These are phyloP conservation scores for Alexandromys fortis DNA, from an alignment of 2,113 vertebrate genomes.

Conservation along the genomic window DNA sequence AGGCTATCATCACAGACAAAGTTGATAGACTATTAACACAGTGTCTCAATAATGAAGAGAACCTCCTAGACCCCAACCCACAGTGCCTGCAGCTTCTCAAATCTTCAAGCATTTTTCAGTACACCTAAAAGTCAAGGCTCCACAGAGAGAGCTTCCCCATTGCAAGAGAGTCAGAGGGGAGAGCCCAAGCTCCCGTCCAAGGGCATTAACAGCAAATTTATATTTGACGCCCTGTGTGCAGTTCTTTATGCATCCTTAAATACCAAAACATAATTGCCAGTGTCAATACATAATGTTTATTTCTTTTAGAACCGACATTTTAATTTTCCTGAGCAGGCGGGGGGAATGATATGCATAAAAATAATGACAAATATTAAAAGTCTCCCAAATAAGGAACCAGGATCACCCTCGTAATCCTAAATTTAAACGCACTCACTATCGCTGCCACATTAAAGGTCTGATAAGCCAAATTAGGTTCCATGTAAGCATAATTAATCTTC, in stretches of 20 bases:
- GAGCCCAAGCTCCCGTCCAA: constrained; percentile 45
- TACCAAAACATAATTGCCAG: constrained; percentile 87
- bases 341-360: constrained; percentile 86
- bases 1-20: neutral
- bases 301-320: constrained; percentile 87
- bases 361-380: constrained; percentile 90
- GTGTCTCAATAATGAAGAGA: neutral
- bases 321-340: constrained; percentile 86
- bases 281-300: constrained; percentile 91
- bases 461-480: constrained; percentile 91
- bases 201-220: constrained; percentile 76
- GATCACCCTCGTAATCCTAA: constrained; percentile 87
- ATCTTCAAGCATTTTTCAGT: neutral
- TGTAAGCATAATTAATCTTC: constrained; percentile 92
- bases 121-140: neutral
- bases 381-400: constrained; percentile 85
- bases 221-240: constrained; percentile 80
- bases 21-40: neutral
- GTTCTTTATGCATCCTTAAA: constrained; percentile 87
- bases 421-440: constrained; percentile 90
- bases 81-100: neutral
- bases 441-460: constrained; percentile 90
- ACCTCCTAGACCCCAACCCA: neutral
- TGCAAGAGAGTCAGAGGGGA: neutral
- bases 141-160: neutral